phyloP scores from a whole-genome alignment of 2,797 vertebrate genomes.

The Phaenicophaeus curvirostris region DNA sequence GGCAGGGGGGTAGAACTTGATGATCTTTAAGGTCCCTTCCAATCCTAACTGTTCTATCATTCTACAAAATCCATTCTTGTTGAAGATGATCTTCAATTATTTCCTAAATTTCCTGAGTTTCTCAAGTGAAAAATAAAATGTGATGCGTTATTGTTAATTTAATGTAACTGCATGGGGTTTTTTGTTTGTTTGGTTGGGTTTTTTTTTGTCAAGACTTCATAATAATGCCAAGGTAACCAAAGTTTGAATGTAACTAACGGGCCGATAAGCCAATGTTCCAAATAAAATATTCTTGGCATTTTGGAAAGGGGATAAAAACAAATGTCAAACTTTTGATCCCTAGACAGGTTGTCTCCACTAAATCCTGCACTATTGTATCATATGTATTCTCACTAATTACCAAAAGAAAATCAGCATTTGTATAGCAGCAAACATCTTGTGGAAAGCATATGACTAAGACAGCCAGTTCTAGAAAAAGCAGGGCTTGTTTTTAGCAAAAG shows the following conservation, averaged over 20 bases:
- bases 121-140: background rate
- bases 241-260: background rate
- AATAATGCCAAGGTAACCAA: background rate
- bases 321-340: background rate
- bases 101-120: background rate
- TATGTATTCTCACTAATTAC: background rate
- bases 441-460: background rate
- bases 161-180: background rate
- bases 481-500: background rate
- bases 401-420: background rate
- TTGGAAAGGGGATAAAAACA: background rate
- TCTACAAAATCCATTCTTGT: background rate
- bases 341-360: background rate
- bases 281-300: background rate
- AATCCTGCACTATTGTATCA: background rate
- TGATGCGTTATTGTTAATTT: background rate
- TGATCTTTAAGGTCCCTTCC: no score
- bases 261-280: background rate
- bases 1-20: no score
- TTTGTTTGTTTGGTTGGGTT: background rate
- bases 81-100: background rate
- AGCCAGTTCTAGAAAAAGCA: background rate
- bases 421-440: background rate
- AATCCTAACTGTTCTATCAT: no score
- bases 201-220: background rate